Percentiles rank a stretch among this genome's conserved stretches.
These are phyloP conservation scores for Leucoptera coffeella DNA, from an alignment of 2,888 invertebrate genomes.

Conservation along the genomic window DNA sequence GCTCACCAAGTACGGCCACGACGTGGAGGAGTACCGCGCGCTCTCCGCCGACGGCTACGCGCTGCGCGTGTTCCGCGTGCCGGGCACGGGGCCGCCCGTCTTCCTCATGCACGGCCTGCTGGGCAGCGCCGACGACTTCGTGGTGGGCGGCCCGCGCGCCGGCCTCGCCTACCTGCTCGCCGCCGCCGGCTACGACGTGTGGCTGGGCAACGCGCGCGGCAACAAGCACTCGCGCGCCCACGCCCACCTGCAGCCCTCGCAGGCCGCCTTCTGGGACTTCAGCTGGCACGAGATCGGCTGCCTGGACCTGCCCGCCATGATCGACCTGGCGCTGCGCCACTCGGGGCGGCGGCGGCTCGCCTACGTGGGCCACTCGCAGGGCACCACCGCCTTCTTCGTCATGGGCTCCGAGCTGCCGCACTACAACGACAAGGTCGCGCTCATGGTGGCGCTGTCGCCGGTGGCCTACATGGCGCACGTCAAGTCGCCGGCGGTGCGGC, in stretches of 20 bases:
- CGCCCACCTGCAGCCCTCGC: constrained; percentile 17
- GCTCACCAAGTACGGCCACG: constrained; percentile 18
- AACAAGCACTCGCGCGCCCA: constrained; percentile 60
- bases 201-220: constrained; percentile 76
- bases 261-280: constrained; percentile 58
- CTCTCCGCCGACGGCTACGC: constrained; percentile 22
- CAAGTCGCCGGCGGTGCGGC: constrained; percentile 19
- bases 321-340: constrained; percentile 58
- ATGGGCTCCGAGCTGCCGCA: constrained; percentile 45
- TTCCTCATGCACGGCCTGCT: constrained; percentile 30
- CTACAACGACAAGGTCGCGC: constrained; percentile 47
- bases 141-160: constrained; percentile 18
- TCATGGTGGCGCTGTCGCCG: constrained; percentile 54
- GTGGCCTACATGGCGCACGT: constrained; percentile 43
- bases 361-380: constrained; percentile 69
- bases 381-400: constrained; percentile 54
- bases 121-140: constrained; percentile 25
- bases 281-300: constrained; percentile 78
- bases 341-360: constrained; percentile 50
- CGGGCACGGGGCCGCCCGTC: constrained; percentile 16
- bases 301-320: constrained; percentile 72
- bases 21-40: constrained; percentile 16
- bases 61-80: constrained; percentile 20
- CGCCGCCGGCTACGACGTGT: constrained; percentile 63
- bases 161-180: constrained; percentile 42